Conservation (phyloP, 2,797 vertebrate species). For the Siniperca undulata region DNA sequence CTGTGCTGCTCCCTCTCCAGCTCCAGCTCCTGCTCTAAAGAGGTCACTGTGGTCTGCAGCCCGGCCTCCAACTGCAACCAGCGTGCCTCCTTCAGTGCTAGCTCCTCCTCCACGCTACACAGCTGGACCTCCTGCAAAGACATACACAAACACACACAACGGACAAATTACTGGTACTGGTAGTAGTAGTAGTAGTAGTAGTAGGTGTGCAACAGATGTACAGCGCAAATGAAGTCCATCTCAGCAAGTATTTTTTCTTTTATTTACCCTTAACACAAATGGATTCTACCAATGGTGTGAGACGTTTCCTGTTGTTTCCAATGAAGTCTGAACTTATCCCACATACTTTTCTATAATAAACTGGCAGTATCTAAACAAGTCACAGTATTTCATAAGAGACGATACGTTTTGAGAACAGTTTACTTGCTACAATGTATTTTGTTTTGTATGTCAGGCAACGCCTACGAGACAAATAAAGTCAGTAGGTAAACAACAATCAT, state of each 20-base stretch:
- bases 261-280: background rate
- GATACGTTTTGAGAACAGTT: background rate
- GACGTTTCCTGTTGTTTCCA: background rate
- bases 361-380: background rate
- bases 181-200: too few relatives aligned
- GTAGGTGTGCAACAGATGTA: background rate
- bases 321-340: background rate
- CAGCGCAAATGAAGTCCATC: background rate
- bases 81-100: constrained; percentile 82
- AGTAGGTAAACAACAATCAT: too few relatives aligned
- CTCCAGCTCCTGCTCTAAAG: constrained; percentile 83
- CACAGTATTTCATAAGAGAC: background rate
- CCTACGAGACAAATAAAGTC: background rate
- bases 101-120: constrained; percentile 82
- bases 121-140: constrained; percentile 80
- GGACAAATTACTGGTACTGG: background rate
- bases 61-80: constrained; percentile 82
- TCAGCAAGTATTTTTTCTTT: background rate
- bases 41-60: constrained; percentile 78
- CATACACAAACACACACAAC: background rate
- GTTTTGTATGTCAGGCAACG: too few relatives aligned
- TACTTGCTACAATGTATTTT: background rate
- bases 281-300: background rate
- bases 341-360: background rate
- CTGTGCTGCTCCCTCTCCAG: constrained; percentile 83